phyloP scores from a whole-genome alignment of 2,888 invertebrate species.

The Hemicrepidius hirtus region DNA sequence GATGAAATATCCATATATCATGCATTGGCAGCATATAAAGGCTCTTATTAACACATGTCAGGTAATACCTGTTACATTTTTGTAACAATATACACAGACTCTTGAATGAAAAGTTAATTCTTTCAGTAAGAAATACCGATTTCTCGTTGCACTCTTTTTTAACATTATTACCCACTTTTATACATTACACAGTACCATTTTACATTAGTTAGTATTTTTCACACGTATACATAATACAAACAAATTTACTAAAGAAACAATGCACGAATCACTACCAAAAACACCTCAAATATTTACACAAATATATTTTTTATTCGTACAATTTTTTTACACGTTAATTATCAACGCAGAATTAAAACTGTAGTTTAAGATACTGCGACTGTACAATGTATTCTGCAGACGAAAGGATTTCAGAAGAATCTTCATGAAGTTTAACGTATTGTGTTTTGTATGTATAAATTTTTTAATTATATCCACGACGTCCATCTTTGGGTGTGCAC shows the following conservation, averaged over 20 bases:
- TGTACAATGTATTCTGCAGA: constrained; percentile 7
- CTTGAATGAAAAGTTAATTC: too few relatives aligned
- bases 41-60: constrained; percentile 89
- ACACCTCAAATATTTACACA: background rate
- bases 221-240: too few relatives aligned
- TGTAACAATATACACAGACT: too few relatives aligned
- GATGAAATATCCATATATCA: constrained; percentile 94
- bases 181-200: too few relatives aligned
- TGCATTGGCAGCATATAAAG: constrained; percentile 97
- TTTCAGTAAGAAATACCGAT: too few relatives aligned
- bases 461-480: constrained; percentile 18
- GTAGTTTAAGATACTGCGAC: constrained; percentile 1
- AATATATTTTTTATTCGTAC: too few relatives aligned
- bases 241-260: too few relatives aligned
- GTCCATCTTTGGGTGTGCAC: constrained; percentile 23
- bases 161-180: too few relatives aligned
- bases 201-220: too few relatives aligned
- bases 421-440: constrained; percentile 15
- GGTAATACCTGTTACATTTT: constrained; percentile 72
- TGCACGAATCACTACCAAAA: background rate
- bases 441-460: constrained; percentile 39
- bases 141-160: too few relatives aligned
- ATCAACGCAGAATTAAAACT: constrained; percentile 11
- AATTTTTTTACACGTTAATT: background rate
- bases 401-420: constrained; percentile 19